Evolutionary conservation across 2,888 invertebrate genomes (phyloP), one percentile per base, ranked within the genome.

Genomic region (Julus scandinavius): DNA sequence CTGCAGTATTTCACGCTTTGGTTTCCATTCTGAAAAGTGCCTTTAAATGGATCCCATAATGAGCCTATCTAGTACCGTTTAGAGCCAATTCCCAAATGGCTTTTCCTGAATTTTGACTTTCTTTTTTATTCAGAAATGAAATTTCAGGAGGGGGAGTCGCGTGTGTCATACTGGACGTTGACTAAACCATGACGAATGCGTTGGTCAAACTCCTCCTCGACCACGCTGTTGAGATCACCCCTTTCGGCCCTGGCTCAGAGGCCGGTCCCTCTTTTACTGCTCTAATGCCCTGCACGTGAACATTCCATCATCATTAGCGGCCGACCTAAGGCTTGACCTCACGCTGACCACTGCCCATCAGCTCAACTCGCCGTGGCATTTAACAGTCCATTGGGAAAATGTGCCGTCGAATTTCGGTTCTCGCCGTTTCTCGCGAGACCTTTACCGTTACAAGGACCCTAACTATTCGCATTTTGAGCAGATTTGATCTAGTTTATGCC

Each of bases 271-370:
- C 63, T 13, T 50, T 7, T n/a, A 72, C 29, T 72, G 20, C 72
- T 29, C 72, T 72, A 72, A 72, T 72, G 29, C 29, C 29, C 29
- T 29, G 72, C 72, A 29, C 72, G 29, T 72, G 72, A 72, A 72
- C 29, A n/a, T 29, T 72, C 72, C 72, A 72, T 72, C 72, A 72
- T 72, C 72, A 72, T 72, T 72, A 72, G 72, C 29, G 72, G 72
- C 72, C 3, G 72, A 72, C 72, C 72, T 72, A 9, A 11, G 58
- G 58, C 13, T 29, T 72, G 72, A 72, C 72, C 72, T 72, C 29
- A 72, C 29, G 29, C 72, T 72, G 72, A 72, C 72, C 72, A 11
- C 72, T 72, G 72, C 7, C 29, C 72, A 72, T 72, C 72, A 72
- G 72, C 29, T 9, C 72, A 72, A n/a, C 29, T 11, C 72, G 7